phyloP scores from a whole-genome alignment of 2,797 vertebrate species.

The Odontamblyopus lacepedii region DNA sequence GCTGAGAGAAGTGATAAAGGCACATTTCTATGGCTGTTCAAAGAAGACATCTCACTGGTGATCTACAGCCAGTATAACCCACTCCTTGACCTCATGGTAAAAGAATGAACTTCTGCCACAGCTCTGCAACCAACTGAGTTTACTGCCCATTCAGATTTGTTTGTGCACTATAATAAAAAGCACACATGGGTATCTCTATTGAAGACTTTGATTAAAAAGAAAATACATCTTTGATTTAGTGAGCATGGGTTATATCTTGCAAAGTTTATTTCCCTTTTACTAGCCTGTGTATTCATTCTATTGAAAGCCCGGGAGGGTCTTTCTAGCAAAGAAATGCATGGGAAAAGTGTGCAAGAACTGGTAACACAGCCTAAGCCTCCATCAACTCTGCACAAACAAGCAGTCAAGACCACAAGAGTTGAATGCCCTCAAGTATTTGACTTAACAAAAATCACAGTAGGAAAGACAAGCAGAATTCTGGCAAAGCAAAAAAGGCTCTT shows the following conservation, averaged over 20 bases:
- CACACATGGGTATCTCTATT: slow-evolving; percentile 10
- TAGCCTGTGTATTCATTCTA: slow-evolving; percentile 36
- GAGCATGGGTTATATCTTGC: slow-evolving; percentile 31
- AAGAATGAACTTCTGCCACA: slow-evolving; percentile 22
- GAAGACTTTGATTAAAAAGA: slow-evolving; percentile 4
- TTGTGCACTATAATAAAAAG: slow-evolving; percentile 21
- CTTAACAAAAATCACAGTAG: slow-evolving; percentile 27
- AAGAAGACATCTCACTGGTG: slow-evolving; percentile 29
- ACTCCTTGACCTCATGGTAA: slow-evolving; percentile 16
- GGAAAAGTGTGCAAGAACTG: slow-evolving; percentile 44
- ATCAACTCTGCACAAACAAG: slow-evolving; percentile 37
- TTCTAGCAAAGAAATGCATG: slow-evolving; percentile 52
- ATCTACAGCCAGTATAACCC: slow-evolving; percentile 39
- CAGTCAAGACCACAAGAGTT: slow-evolving; percentile 28
- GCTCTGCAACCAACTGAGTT: slow-evolving; percentile 35
- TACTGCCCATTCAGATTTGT: slow-evolving; percentile 41
- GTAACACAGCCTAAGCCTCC: slow-evolving; percentile 35
- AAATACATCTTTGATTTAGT: slow-evolving; percentile 19
- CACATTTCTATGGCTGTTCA: slow-evolving; percentile 20
- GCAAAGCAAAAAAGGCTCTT: slow-evolving; percentile 22
- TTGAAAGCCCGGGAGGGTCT: slow-evolving; percentile 19
- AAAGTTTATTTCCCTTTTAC: slow-evolving; percentile 37
- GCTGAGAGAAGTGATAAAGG: slow-evolving; percentile 19
- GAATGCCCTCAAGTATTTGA: slow-evolving; percentile 37
- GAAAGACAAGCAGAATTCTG: slow-evolving; percentile 41